phyloP scores from a whole-genome alignment of 2,888 invertebrate species.

The Timema podura region DNA sequence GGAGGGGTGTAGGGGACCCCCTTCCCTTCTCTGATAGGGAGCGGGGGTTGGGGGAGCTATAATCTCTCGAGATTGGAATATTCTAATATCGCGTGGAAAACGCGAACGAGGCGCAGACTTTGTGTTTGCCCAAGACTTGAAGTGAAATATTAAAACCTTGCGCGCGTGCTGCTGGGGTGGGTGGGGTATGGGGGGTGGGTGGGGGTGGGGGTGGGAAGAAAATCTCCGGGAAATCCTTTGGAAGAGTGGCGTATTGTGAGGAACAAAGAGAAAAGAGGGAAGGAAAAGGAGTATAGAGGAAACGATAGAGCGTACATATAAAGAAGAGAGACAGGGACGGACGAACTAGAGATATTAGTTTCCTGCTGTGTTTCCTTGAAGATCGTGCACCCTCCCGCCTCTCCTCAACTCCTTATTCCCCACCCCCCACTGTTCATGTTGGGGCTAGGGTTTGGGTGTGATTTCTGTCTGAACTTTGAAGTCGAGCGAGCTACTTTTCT shows the following conservation, averaged over 20 bases:
- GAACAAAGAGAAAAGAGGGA: background rate
- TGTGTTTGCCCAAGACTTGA: conserved; percentile 38
- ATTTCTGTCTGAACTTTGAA: too few species aligned
- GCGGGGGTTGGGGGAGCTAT: conserved; percentile 25
- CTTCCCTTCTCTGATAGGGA: background rate
- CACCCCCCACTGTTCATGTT: too few species aligned
- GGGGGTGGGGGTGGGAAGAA: conserved; percentile 15
- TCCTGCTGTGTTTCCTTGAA: too few species aligned
- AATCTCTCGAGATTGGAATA: conserved; percentile 38
- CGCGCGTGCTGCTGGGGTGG: conserved; percentile 4
- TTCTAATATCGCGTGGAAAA: conserved; percentile 36
- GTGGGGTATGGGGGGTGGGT: conserved; percentile 15
- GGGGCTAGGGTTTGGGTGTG: too few species aligned
- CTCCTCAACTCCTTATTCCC: too few species aligned
- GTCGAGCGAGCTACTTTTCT: too few species aligned
- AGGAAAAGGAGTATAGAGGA: background rate
- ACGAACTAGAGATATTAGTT: too few species aligned
- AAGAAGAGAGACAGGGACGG: too few species aligned
- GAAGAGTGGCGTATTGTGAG: background rate
- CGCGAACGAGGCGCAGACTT: conserved; percentile 24
- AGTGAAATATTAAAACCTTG: conserved; percentile 38
- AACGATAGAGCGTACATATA: too few species aligned
- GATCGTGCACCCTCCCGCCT: too few species aligned
- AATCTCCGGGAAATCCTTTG: conserved; percentile 12
- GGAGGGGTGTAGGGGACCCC: conserved; percentile 17